Base-by-base conservation (phyloP, 1,140 invertebrate genomes). In the Pogonognathellus flavescens region DNA sequence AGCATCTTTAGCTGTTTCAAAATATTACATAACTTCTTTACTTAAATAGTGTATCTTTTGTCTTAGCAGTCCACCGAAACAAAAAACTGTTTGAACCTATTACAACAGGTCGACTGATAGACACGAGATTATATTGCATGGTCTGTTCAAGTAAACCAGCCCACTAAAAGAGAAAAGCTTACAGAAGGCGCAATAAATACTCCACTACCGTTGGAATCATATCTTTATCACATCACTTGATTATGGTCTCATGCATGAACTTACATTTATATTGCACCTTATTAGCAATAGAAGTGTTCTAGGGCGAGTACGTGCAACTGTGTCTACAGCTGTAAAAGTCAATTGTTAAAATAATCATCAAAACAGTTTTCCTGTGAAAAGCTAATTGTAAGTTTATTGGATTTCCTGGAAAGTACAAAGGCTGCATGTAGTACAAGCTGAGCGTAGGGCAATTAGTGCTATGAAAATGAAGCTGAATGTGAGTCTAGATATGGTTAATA, bases 351-450 rank as follows among this genome's bases (percentile, higher is more conserved):
- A 16, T 76, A 76, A 49, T 76, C 14, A 76, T 76, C 0, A 76
- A 76, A 76, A 76, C 16, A 49, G 70, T 76, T 76, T 76, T 76
- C 70, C 70, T 76, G 70, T 50, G 70, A 76, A 76, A 50, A 50
- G 41, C 70, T 76, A 76, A 76, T 76, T 76, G 70, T 76, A 50
- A 50, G 13, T 76, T 76, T 76, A 76, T 76, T 76, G 70, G 70
- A 76, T 76, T 76, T 76, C 70, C 70, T 41, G 14, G 49, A 76
- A 76, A 76, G 22, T 66, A 25, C 22, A 59, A 6, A 59, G 57
- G n/a, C n/a, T n/a, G n/a, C 18, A 18, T 60, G 18, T 59, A 59
- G 16, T 59, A 16, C 16, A 9, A 59, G 55, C 5, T 66, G 11
- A 25, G 25, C 25, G 25, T 14, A 14, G 22, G 14, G 62, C 25